Evolutionary conservation across 1,140 invertebrate genomes (phyloP), one percentile per base, ranked within the genome.

Genomic region (Zaprionus camerounensis): DNA sequence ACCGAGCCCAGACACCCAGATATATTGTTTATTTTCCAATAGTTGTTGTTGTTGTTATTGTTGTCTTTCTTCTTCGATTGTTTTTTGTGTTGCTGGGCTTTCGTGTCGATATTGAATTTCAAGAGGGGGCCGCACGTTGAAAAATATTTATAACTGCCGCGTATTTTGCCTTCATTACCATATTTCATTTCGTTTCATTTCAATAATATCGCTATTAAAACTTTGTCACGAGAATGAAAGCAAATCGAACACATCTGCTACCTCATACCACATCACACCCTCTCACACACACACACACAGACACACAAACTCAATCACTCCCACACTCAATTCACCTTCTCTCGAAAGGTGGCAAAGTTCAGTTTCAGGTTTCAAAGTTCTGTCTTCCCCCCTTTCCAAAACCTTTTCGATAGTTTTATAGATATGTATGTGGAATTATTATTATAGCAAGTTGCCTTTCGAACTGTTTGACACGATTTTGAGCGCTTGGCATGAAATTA

Each of bases 201-300:
- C 83, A 91, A 91, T 91, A 91, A 91, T 82, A 91, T 91, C 76
- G 87, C 88, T 87, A 91, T 91, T 91, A 91, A 91, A 91, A 91
- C 74, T 91, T 91, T 91, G 88, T 91, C 88, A 91, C 88, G 88
- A 83, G 80, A 91, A 88, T 84, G 81, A 88, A 88, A 83, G 64
- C 62, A 79, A 84, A 76, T 84, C 84, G 68, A 76, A 74, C 46
- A 63, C 13, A 55, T 17, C 41, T 5, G 24, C 36, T 53, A 56
- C 15, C 22, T 34, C 31, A 34, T 11, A 9, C 31, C 31, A 34
- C 31, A 34, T 34, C 31, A 34, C 31, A 34, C 31, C 9, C n/a
- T 11, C 6, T n/a, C 5, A 53, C n/a, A 5, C 6, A 24, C 11
- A 53, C 15, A 34, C 57, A 34, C 61, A 13, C 17, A 22, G 44